These are phyloP conservation scores for Egretta garzetta DNA, from an alignment of 2,113 vertebrate species.

Conservation along the genomic window DNA sequence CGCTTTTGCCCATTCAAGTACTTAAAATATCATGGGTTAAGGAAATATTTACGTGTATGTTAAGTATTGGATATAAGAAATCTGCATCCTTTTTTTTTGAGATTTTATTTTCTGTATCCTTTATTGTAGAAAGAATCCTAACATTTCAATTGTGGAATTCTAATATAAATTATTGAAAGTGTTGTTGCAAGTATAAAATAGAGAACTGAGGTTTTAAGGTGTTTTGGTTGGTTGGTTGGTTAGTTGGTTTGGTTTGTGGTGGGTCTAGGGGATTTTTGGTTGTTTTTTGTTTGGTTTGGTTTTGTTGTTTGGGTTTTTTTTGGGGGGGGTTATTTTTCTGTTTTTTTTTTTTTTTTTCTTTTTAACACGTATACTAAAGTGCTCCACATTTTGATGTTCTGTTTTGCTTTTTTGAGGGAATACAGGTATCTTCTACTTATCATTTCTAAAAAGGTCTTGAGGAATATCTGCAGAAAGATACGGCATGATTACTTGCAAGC, in stretches of 20 bases:
- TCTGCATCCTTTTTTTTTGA: accelerated
- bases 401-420: not conserved
- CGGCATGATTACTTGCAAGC: not conserved
- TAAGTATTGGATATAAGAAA: not conserved
- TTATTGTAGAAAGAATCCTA: not conserved
- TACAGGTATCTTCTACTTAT: not conserved
- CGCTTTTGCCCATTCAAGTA: not conserved
- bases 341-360: too few species aligned
- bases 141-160: not conserved
- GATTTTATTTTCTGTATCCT: not conserved
- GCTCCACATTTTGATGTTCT: not conserved
- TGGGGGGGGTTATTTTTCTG: too few species aligned
- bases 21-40: not conserved
- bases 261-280: not conserved
- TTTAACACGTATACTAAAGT: not conserved
- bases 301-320: too few species aligned
- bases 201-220: not conserved
- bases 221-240: not conserved
- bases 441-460: not conserved
- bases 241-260: not conserved
- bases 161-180: not conserved
- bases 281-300: not conserved
- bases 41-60: not conserved
- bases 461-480: not conserved
- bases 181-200: not conserved